A percentile compares a stretch with the other conserved stretches of the same genome.
Conservation (phyloP, 2,888 invertebrate species). For the Leptopilina drosophilae region DNA sequence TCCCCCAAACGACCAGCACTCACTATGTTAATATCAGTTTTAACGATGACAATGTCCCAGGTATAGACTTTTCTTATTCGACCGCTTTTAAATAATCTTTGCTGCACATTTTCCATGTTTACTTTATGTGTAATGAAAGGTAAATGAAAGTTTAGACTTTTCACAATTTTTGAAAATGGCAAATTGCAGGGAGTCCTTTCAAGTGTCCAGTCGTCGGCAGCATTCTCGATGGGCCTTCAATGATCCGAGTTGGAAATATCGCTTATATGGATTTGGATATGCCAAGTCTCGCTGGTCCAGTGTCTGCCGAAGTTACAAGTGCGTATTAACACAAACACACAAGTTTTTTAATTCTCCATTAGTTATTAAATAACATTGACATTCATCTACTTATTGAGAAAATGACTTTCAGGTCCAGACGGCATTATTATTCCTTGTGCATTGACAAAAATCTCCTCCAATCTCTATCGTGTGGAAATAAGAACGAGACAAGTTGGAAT, state of each 20-base stretch:
- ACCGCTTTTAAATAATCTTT: neutral
- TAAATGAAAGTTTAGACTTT: too few species aligned
- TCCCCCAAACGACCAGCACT: conserved; percentile 92
- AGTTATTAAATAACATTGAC: too few species aligned
- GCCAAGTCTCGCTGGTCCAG: conserved; percentile 75
- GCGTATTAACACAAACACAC: conserved; percentile 38
- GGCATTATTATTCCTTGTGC: conserved; percentile 77
- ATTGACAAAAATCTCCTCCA: conserved; percentile 82
- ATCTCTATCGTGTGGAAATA: conserved; percentile 83
- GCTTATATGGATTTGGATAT: conserved; percentile 76
- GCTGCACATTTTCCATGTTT: neutral
- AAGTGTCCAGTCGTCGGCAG: conserved; percentile 83
- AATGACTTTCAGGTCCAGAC: conserved; percentile 76
- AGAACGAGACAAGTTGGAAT: conserved; percentile 86
- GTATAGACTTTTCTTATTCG: conserved; percentile 63
- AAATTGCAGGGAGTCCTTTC: conserved; percentile 88
- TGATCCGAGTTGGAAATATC: conserved; percentile 73
- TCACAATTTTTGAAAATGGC: too few species aligned
- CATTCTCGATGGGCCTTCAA: conserved; percentile 72
- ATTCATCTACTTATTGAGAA: neutral
- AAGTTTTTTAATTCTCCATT: neutral
- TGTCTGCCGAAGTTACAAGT: conserved; percentile 78
- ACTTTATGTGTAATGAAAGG: neutral
- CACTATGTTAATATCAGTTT: conserved; percentile 96
- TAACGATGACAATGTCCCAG: conserved; percentile 92